These are phyloP conservation scores for Pseudobourletiella spinata DNA, from an alignment of 1,140 invertebrate genomes.

Conservation along the genomic window DNA sequence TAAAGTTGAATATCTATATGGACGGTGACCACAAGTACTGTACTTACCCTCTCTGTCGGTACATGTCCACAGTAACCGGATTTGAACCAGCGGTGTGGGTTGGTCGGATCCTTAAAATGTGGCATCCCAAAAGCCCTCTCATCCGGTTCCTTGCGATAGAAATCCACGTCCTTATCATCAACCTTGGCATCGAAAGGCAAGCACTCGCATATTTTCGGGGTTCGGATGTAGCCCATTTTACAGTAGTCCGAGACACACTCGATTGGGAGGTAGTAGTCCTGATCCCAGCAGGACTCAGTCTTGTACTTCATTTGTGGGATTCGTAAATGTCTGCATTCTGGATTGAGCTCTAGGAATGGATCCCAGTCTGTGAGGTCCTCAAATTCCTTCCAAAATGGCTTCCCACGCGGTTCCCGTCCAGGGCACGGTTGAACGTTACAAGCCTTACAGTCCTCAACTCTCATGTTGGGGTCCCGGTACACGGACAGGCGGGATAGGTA, in stretches of 20 bases:
- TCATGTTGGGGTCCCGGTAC: constrained; percentile 17
- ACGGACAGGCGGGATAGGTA: constrained; percentile 31
- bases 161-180: constrained; percentile 21
- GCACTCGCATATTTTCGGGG: constrained; percentile 27
- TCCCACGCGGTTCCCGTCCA: background rate
- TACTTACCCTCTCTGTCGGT: constrained; percentile 20
- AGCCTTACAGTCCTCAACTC: constrained; percentile 19
- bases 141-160: constrained; percentile 22
- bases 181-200: constrained; percentile 25
- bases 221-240: constrained; percentile 10
- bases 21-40: background rate
- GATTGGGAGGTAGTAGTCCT: constrained; percentile 21
- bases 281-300: constrained; percentile 23
- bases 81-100: constrained; percentile 26
- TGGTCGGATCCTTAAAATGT: constrained; percentile 32
- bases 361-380: constrained; percentile 29
- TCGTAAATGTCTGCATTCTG: constrained; percentile 30
- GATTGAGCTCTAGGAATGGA: constrained; percentile 22
- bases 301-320: constrained; percentile 31
- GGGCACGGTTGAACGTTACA: constrained; percentile 15
- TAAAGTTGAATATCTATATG: no score
- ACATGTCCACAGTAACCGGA: constrained; percentile 30
- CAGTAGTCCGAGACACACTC: constrained; percentile 11
- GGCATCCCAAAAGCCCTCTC: constrained; percentile 13
- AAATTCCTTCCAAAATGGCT: constrained; percentile 29